Percentiles rank a stretch among this genome's conserved stretches.
phyloP scores from a whole-genome alignment of 2,888 invertebrate species.

The Lycia hirtaria region DNA sequence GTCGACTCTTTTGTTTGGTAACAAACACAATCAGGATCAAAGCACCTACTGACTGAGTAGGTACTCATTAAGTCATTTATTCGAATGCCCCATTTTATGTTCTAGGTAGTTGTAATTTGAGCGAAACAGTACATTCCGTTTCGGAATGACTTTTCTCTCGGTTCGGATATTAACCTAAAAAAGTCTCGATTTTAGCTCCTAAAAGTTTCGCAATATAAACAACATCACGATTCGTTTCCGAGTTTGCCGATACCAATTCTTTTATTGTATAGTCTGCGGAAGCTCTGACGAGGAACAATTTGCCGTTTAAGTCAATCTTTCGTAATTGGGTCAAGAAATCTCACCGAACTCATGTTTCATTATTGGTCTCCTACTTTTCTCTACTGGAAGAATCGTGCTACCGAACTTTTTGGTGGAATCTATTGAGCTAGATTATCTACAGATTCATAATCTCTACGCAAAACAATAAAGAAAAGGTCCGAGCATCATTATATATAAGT shows the following conservation, averaged over 20 bases:
- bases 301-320: constrained; percentile 50
- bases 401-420: neutral
- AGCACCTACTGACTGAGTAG: constrained; percentile 8
- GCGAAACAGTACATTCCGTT: neutral
- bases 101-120: constrained; percentile 4
- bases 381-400: neutral
- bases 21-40: constrained; percentile 14
- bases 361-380: neutral
- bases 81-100: constrained; percentile 13
- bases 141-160: constrained; percentile 12
- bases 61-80: constrained; percentile 6
- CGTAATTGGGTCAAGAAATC: constrained; percentile 12
- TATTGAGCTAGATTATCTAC: neutral
- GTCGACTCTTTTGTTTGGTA: constrained; percentile 4
- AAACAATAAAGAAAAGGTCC: too few species aligned
- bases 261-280: constrained; percentile 47
- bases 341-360: neutral
- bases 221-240: constrained; percentile 54
- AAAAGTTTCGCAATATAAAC: constrained; percentile 50
- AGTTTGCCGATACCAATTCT: constrained; percentile 58
- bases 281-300: constrained; percentile 45
- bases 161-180: constrained; percentile 25
- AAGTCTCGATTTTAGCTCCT: constrained; percentile 35
- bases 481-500: too few species aligned
- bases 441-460: constrained; percentile 37